Percentiles rank a stretch among this genome's conserved stretches.
phyloP scores from a whole-genome alignment of 2,113 vertebrate genomes.

The Eonycteris spelaea region DNA sequence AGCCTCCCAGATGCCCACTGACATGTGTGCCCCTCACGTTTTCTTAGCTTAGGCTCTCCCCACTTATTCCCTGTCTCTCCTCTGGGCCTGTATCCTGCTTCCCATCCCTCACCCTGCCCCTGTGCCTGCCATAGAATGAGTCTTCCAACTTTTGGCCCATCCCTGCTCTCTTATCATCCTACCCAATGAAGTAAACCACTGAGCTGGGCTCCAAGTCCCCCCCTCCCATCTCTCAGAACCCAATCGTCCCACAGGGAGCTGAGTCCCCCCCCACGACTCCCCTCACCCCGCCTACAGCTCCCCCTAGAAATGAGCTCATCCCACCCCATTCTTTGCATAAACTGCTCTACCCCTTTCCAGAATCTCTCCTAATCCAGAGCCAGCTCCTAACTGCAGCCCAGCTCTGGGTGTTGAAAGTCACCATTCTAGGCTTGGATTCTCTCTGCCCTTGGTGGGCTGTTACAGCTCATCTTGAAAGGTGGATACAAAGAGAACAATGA shows the following conservation, averaged over 20 bases:
- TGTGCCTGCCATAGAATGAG: neutral
- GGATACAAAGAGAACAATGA: neutral
- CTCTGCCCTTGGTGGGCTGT: neutral
- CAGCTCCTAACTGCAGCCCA: neutral
- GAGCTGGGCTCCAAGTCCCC: neutral
- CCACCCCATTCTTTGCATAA: neutral
- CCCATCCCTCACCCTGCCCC: neutral
- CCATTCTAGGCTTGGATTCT: neutral
- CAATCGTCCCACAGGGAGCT: too few species aligned
- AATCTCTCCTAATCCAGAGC: neutral
- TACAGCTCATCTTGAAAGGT: neutral
- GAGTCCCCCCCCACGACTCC: too few species aligned
- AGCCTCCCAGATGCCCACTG: neutral
- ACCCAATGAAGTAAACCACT: neutral
- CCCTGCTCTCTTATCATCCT: neutral
- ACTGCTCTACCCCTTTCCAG: neutral
- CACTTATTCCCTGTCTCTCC: neutral
- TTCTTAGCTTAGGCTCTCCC: neutral
- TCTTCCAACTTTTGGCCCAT: neutral
- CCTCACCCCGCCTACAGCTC: too few species aligned
- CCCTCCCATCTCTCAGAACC: neutral
- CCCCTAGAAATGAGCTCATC: neutral
- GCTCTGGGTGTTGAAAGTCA: neutral
- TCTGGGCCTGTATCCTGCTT: neutral
- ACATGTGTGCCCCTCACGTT: neutral